A percentile compares a stretch with the other conserved stretches of the same genome.
phyloP scores from a whole-genome alignment of 1,140 invertebrate genomes.

The Dreissena rostriformis region DNA sequence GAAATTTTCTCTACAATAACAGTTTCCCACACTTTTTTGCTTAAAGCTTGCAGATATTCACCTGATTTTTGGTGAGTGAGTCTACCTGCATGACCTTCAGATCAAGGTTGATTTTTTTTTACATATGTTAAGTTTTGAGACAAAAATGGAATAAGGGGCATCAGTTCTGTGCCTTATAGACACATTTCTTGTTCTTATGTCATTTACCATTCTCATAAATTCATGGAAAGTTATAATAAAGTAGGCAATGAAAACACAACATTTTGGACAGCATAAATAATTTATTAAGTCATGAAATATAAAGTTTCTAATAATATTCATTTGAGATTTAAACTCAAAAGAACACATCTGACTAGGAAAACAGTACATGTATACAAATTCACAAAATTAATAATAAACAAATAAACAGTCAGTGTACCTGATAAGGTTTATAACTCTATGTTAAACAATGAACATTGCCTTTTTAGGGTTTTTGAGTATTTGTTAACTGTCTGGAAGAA shows the following conservation, averaged over 20 bases:
- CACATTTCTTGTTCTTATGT: too few relatives aligned
- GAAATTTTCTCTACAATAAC: too few relatives aligned
- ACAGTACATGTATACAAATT: constrained; percentile 20
- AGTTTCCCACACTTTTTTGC: too few relatives aligned
- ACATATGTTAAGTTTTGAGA: too few relatives aligned
- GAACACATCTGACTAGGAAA: constrained; percentile 44
- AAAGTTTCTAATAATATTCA: constrained; percentile 42
- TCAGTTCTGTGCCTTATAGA: too few relatives aligned
- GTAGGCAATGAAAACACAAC: neutral
- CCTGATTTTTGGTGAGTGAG: too few relatives aligned
- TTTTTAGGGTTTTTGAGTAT: neutral
- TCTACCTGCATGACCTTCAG: too few relatives aligned
- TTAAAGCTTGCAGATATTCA: too few relatives aligned
- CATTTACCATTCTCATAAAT: too few relatives aligned
- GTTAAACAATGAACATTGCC: neutral
- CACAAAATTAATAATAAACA: constrained; percentile 7
- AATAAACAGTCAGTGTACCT: neutral
- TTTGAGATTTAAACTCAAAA: constrained; percentile 39
- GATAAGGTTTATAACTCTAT: neutral
- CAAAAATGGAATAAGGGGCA: too few relatives aligned
- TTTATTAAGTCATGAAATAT: constrained; percentile 50
- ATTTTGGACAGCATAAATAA: constrained; percentile 14
- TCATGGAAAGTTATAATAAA: too few relatives aligned
- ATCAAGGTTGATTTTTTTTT: too few relatives aligned
- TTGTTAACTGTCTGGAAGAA: neutral